A percentile compares a stretch with the other conserved stretches of the same genome.
Evolutionary conservation across 2,888 invertebrate genomes (phyloP).

Genomic region (Parnassius smintheus): DNA sequence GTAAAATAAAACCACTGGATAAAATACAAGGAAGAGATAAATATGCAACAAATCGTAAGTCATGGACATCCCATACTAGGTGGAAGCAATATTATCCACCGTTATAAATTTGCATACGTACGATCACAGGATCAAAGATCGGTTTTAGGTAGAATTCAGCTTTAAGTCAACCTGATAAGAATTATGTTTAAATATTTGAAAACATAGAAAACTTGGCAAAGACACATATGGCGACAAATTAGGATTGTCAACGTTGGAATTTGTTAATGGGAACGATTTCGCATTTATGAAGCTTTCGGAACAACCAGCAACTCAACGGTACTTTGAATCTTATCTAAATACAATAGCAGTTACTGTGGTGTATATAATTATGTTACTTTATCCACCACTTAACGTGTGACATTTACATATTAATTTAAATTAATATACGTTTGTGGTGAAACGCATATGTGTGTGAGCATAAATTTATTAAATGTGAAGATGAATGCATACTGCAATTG

Average conservation of each 20-base stretch:
- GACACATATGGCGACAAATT: constrained; percentile 49
- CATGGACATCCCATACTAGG: constrained; percentile 63
- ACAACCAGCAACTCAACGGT: constrained; percentile 5
- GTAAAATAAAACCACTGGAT: constrained; percentile 28
- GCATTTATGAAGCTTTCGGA: constrained; percentile 11
- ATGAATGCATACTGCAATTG: constrained; percentile 1
- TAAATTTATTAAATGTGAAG: constrained; percentile 1
- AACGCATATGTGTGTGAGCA: neutral
- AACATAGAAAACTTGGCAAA: constrained; percentile 28
- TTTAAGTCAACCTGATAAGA: constrained; percentile 32
- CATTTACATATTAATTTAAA: constrained; percentile 24
- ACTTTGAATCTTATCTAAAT: constrained; percentile 22
- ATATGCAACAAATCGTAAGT: constrained; percentile 70
- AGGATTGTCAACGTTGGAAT: constrained; percentile 30
- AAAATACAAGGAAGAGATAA: constrained; percentile 45
- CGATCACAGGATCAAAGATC: constrained; percentile 26
- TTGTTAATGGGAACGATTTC: constrained; percentile 21
- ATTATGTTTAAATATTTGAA: constrained; percentile 3
- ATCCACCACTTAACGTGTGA: constrained; percentile 11
- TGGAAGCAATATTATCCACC: constrained; percentile 48
- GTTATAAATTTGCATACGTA: constrained; percentile 50
- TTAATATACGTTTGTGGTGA: constrained; percentile 9
- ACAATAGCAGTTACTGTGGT: constrained; percentile 17
- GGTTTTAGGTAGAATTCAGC: constrained; percentile 33
- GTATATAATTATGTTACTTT: constrained; percentile 15